A percentile compares a stretch with the other conserved stretches of the same genome.
Evolutionary conservation across 2,113 vertebrate genomes (phyloP).

Genomic region (Lamprotornis superbus): DNA sequence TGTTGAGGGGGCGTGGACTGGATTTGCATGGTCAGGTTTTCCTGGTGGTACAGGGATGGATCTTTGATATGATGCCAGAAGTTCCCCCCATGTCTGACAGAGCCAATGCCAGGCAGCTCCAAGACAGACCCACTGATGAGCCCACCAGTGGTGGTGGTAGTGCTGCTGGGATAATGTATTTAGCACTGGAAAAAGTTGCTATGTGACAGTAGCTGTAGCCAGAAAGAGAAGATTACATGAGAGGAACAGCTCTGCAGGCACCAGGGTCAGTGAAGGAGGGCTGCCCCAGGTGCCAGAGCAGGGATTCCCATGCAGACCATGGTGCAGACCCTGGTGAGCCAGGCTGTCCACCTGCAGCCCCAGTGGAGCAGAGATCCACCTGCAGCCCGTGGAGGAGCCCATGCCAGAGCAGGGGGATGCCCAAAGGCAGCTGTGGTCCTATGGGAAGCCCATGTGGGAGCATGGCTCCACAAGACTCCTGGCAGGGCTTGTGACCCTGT

Average conservation of each 20-base stretch:
- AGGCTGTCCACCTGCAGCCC: neutral
- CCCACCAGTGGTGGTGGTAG: neutral
- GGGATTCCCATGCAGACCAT: fast-evolving
- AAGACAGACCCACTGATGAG: neutral
- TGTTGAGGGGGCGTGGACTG: fast-evolving
- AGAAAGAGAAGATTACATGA: neutral
- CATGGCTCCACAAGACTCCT: neutral
- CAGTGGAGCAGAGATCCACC: neutral
- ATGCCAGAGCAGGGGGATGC: neutral
- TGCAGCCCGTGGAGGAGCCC: neutral
- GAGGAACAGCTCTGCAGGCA: neutral
- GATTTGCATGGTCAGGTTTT: neutral
- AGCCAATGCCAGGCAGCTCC: neutral
- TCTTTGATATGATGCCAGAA: neutral
- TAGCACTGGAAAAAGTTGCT: fast-evolving
- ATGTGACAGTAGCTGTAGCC: neutral
- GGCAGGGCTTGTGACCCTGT: neutral
- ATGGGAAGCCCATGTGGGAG: neutral
- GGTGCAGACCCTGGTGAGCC: too few relatives aligned
- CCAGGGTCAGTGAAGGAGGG: neutral
- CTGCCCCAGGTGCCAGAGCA: neutral
- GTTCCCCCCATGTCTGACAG: neutral
- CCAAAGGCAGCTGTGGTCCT: neutral
- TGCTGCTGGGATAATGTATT: neutral
- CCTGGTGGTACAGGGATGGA: fast-evolving